Percentiles rank a stretch among this genome's conserved stretches.
Conservation (phyloP, 2,113 vertebrate genomes). For the Lamprotornis superbus region DNA sequence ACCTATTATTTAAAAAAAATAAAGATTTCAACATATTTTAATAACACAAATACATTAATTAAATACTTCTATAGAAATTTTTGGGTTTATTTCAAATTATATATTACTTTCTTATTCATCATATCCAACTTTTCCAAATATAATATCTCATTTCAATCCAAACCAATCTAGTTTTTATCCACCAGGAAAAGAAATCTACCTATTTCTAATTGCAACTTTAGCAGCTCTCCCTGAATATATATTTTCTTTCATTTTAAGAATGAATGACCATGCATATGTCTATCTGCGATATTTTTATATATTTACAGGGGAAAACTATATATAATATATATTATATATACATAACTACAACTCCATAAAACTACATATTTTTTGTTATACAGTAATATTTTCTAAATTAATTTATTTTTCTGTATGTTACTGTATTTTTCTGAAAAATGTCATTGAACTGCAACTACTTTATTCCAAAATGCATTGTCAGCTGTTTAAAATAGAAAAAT, state of each 20-base stretch:
- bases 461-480: slow-evolving; percentile 28
- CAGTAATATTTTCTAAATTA: neutral
- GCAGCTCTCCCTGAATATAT: neutral
- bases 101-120: neutral
- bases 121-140: neutral
- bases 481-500: neutral
- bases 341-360: neutral
- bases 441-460: slow-evolving; percentile 38
- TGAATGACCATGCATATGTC: neutral
- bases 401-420: neutral
- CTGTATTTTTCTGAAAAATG: neutral
- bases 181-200: neutral
- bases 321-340: too few species aligned
- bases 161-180: neutral
- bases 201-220: neutral
- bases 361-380: neutral
- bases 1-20: neutral
- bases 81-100: neutral
- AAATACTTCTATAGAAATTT: neutral
- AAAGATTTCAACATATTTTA: neutral
- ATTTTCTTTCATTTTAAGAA: slow-evolving; percentile 15
- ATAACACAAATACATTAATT: neutral
- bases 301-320: neutral
- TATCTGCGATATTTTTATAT: neutral
- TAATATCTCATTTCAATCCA: neutral